Base-by-base conservation (phyloP, 2,113 vertebrate species). In the Melanerpes aurifrons region DNA sequence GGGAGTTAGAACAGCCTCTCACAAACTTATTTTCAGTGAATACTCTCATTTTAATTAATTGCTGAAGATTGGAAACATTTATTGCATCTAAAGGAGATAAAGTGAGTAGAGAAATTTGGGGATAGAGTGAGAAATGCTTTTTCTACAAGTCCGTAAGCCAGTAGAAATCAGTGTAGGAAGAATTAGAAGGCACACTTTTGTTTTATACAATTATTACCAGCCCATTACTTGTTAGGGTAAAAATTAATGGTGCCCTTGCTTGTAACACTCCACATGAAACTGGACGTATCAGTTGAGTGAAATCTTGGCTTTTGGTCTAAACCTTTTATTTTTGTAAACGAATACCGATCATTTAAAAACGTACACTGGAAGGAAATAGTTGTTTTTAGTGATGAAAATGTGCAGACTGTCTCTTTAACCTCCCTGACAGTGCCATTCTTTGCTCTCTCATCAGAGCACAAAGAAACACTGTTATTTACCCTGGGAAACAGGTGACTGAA, bases 401-500 rank as follows among this genome's bases (percentile, higher is more conserved):
- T 95, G 50, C 76, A 84, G 61, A 68, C 70, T 94, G 78, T 94
- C 82, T 95, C 93, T 91, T 70, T 61, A 94, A 88, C 56, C 45
- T 82, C 16, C 12, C 45, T 47, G 66, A 77, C 72, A 94, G 48
- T 43, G 54, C 76, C 81, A 26, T 57, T 89, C 73, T 84, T 82
- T 56, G 75, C 14, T 15, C 64, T 96, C 79, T 92, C 89, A 80
- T 93, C 35, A 45, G 86, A 69, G 89, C 85, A 96, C 86, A 95
- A 95, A 96, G 94, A 96, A 97, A 97, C 83, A 92, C 92, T 95
- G 96, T 97, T 97, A 97, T 97, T 98, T 98, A 98, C 97, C 97
- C 98, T 98, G 98, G 98, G 98, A 99, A 98, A 98, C 98, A 99
- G 98, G 98, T 99, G 98, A 99, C 98, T 98, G 98, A 99, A 98